Conservation (phyloP, 2,888 invertebrate species). For the Pasiphila rectangulata region DNA sequence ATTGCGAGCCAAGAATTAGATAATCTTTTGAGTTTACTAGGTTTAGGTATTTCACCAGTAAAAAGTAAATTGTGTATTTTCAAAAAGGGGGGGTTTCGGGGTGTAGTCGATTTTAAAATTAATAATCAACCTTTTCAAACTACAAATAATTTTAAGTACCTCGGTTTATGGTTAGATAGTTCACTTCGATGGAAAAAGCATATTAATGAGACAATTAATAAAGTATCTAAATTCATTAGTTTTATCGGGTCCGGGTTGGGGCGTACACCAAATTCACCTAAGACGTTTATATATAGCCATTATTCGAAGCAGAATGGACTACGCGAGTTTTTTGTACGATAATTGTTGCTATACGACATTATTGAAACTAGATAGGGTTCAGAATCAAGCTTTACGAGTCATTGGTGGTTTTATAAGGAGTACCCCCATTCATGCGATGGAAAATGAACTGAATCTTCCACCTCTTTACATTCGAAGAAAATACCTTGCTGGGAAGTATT, state of each 20-base stretch:
- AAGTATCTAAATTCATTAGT: constrained; percentile 4
- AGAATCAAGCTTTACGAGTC: too few species aligned
- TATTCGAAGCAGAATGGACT: neutral
- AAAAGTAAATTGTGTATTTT: constrained; percentile 9
- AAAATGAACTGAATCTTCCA: too few species aligned
- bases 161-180: constrained; percentile 3
- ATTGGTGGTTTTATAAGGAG: too few species aligned
- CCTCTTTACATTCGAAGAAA: too few species aligned
- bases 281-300: neutral
- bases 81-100: neutral
- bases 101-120: too few species aligned
- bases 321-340: too few species aligned
- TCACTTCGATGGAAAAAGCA: constrained; percentile 3
- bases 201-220: neutral
- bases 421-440: too few species aligned
- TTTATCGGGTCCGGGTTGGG: constrained; percentile 13
- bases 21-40: neutral
- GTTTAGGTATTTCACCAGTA: neutral
- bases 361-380: too few species aligned
- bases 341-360: too few species aligned
- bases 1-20: neutral
- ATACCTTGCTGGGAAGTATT: too few species aligned
- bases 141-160: neutral
- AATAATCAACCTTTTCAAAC: neutral
- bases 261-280: neutral